Conservation (phyloP, 2,888 invertebrate species). For the Pristionchus japonicus region DNA sequence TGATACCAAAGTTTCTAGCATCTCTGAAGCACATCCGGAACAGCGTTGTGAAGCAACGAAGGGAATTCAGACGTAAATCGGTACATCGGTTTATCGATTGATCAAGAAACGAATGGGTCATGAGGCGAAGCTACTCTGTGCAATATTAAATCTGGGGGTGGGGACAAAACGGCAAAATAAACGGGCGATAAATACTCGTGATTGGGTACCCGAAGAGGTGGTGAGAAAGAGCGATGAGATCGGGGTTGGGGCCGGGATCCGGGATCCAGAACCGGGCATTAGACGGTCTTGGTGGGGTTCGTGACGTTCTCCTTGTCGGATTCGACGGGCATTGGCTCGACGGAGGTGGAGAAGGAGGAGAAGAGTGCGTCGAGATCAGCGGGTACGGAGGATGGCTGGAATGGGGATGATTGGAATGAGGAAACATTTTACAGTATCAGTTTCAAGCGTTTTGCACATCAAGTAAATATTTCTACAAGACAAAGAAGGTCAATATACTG, state of each 20-base stretch:
- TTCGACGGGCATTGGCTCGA: not conserved
- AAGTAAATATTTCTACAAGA: not conserved
- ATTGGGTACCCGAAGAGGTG: not conserved
- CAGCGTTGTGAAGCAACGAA: too few species aligned
- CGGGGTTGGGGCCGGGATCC: not conserved
- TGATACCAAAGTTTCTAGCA: too few species aligned
- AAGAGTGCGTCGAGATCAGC: slow-evolving; percentile 3
- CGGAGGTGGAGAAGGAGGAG: slow-evolving; percentile 28
- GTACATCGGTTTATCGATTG: slow-evolving; percentile 42
- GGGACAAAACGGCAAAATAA: not conserved
- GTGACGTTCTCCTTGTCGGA: slow-evolving; percentile 6
- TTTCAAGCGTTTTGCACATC: not conserved
- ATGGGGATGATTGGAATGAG: not conserved
- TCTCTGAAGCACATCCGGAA: too few species aligned
- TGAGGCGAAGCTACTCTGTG: not conserved
- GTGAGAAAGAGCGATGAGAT: slow-evolving; percentile 38
- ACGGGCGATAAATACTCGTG: slow-evolving; percentile 12
- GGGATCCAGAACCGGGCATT: not conserved
- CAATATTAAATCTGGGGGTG: not conserved
- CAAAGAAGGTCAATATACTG: not conserved
- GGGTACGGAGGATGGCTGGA: slow-evolving; percentile 30
- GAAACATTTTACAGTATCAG: too few species aligned
- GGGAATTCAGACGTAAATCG: not conserved
- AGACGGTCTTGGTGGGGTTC: not conserved
- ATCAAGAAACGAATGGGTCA: not conserved